Conservation (phyloP, 2,888 invertebrate species). For the Dysmachus trigonus region DNA sequence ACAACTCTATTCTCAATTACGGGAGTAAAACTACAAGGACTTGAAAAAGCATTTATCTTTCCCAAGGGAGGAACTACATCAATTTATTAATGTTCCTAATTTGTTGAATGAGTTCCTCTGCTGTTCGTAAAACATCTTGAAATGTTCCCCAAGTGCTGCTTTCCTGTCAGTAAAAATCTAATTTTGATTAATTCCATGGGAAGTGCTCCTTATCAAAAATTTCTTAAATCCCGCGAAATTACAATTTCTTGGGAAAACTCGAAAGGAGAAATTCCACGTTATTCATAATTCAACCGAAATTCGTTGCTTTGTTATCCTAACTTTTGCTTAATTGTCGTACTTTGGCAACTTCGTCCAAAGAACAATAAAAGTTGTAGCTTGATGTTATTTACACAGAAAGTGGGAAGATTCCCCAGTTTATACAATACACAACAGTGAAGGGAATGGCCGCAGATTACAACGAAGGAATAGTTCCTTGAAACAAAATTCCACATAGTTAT, state of each 20-base stretch:
- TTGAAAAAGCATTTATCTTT: neutral
- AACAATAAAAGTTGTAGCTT: constrained; percentile 11
- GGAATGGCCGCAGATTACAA: constrained; percentile 17
- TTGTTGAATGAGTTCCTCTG: neutral
- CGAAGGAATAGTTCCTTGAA: constrained; percentile 1
- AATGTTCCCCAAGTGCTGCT: neutral
- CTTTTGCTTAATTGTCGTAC: constrained; percentile 25
- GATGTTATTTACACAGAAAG: constrained; percentile 27
- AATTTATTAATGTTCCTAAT: neutral
- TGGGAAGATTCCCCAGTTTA: neutral
- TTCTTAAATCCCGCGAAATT: constrained; percentile 17
- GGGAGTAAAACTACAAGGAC: neutral
- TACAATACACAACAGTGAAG: constrained; percentile 6
- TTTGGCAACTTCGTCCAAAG: constrained; percentile 21
- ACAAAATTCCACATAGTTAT: constrained; percentile 3
- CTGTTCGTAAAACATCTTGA: neutral
- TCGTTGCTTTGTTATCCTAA: constrained; percentile 22
- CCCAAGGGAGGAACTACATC: neutral
- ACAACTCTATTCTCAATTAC: neutral
- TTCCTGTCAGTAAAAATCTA: neutral
- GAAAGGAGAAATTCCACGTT: constrained; percentile 15
- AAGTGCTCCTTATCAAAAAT: constrained; percentile 11
- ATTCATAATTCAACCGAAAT: constrained; percentile 15
- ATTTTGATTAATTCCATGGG: neutral
- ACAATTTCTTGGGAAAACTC: neutral